Evolutionary conservation across 2,797 vertebrate genomes (phyloP).

Genomic region (Masticophis lateralis): DNA sequence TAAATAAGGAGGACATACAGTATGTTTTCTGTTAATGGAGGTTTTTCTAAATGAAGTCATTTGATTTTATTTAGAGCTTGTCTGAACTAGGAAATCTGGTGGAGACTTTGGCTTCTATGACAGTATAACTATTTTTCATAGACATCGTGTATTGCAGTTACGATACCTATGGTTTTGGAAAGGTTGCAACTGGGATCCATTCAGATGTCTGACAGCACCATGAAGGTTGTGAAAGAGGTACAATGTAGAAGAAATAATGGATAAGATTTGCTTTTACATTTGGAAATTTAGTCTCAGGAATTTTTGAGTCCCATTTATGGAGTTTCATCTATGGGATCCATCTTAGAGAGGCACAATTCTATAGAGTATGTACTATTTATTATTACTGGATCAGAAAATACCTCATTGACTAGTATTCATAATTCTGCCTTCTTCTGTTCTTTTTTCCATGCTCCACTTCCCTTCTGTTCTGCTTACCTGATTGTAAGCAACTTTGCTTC

Average conservation of each 20-base stretch:
- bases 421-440: background rate
- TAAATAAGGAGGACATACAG: constrained; percentile 2
- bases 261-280: background rate
- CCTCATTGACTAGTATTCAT: background rate
- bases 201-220: background rate
- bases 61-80: background rate
- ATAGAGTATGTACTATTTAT: background rate
- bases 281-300: background rate
- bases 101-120: constrained; percentile 3
- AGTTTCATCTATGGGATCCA: background rate
- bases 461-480: background rate
- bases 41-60: constrained; percentile 17
- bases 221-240: background rate
- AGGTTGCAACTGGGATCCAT: background rate
- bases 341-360: background rate
- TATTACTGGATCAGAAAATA: background rate
- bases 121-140: background rate
- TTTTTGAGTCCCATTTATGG: background rate
- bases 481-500: background rate
- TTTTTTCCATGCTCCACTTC: background rate
- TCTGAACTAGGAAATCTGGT: constrained; percentile 2
- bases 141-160: background rate
- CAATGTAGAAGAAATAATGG: background rate
- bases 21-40: background rate
- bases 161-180: background rate